These are phyloP conservation scores for Heterodera filipjevi DNA, from an alignment of 2,888 invertebrate species.

Conservation along the genomic window DNA sequence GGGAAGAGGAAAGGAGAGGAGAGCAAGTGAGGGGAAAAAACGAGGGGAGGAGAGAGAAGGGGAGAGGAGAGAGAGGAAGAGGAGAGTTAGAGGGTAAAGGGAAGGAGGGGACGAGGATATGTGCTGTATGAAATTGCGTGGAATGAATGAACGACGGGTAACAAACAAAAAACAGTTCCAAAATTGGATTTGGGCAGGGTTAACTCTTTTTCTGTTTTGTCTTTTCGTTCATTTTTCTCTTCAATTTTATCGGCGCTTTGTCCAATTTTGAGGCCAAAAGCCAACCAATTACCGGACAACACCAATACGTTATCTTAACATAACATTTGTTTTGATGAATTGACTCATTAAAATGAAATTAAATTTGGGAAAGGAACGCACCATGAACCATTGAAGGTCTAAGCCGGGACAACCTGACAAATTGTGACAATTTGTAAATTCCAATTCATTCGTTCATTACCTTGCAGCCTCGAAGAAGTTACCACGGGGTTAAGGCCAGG, in stretches of 20 bases:
- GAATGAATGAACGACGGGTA: too few relatives aligned
- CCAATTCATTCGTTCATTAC: not conserved
- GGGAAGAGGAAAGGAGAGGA: too few relatives aligned
- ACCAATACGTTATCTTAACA: slow-evolving; percentile 50
- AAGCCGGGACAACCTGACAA: slow-evolving; percentile 52
- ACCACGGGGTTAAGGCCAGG: slow-evolving; percentile 63
- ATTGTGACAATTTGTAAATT: not conserved
- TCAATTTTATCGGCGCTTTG: not conserved
- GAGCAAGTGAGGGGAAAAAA: too few relatives aligned
- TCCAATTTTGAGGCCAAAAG: slow-evolving; percentile 42
- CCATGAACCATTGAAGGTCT: slow-evolving; percentile 53
- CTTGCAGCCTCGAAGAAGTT: slow-evolving; percentile 52
- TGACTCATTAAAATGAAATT: slow-evolving; percentile 46
- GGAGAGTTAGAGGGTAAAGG: too few relatives aligned
- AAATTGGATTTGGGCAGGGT: slow-evolving; percentile 19
- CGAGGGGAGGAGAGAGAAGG: too few relatives aligned
- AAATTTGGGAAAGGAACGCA: slow-evolving; percentile 19
- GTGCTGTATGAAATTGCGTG: not conserved
- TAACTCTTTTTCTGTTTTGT: not conserved
- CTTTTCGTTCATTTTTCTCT: slow-evolving; percentile 3
- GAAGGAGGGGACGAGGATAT: not conserved
- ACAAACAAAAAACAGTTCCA: not conserved
- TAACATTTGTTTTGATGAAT: not conserved
- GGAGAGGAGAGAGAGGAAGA: too few relatives aligned
- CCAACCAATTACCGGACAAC: slow-evolving; percentile 48